A percentile compares a stretch with the other conserved stretches of the same genome.
These are phyloP conservation scores for Percina caprodes DNA, from an alignment of 2,113 vertebrate species.

Conservation along the genomic window DNA sequence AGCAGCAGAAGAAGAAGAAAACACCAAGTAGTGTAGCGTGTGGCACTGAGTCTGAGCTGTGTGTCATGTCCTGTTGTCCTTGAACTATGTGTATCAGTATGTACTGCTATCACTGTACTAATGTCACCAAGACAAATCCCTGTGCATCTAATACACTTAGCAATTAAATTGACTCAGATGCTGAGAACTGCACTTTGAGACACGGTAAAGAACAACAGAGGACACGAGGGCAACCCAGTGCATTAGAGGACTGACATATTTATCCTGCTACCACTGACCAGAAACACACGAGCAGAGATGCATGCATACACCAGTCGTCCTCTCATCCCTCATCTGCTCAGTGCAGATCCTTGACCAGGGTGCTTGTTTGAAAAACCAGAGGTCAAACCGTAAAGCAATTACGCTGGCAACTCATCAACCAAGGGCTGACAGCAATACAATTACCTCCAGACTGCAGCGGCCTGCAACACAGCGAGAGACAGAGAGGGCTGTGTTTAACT, in stretches of 20 bases:
- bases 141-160: not conserved
- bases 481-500: conserved; percentile 68
- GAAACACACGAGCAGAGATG: conserved; percentile 23
- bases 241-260: conserved; percentile 51
- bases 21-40: not conserved
- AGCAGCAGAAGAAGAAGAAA: not conserved
- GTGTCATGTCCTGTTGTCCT: conserved; percentile 23
- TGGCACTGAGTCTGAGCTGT: conserved; percentile 1
- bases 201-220: conserved; percentile 8
- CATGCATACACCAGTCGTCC: conserved; percentile 22
- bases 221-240: conserved; percentile 1
- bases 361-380: conserved; percentile 75
- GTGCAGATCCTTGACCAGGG: conserved; percentile 75
- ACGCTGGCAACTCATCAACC: conserved; percentile 77
- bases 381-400: conserved; percentile 81
- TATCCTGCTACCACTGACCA: conserved; percentile 42
- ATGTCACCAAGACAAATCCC: conserved; percentile 37
- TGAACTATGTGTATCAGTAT: conserved; percentile 14
- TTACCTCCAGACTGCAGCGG: conserved; percentile 69
- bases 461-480: conserved; percentile 49
- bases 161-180: conserved; percentile 27
- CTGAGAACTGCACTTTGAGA: conserved; percentile 16
- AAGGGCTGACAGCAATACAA: conserved; percentile 78
- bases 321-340: conserved; percentile 66
- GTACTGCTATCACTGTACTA: not conserved